Evolutionary conservation across 1,140 invertebrate species (phyloP), one percentile per base, ranked within the genome.

Genomic region (Yoshiicerus persimilis): DNA sequence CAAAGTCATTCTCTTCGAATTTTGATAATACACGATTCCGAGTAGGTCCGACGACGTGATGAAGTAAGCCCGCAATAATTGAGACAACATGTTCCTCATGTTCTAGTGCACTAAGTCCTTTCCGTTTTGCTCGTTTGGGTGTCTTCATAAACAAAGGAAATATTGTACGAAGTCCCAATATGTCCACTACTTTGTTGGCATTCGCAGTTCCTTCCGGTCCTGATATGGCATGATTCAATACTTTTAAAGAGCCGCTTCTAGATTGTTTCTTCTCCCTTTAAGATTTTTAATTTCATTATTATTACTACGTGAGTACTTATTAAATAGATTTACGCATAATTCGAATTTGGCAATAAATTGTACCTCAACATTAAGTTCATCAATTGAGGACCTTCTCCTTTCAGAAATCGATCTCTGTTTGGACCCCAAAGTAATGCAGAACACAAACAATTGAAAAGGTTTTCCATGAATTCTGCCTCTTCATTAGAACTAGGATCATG

Each of bases 131-230:
- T 91, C 96, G 96, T 87, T 96, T 97, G 5, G 98, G 98, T 0
- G 98, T 99, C 94, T 99, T 98, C 98, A 99, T 99, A 92, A 99
- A 99, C 0, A 99, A 93, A 1, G 99, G 98, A 93, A 99, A 99
- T 85, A 99, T 96, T 1, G 97, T 99, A 38, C 98, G 93, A 10
- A 99, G 94, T 0, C 99, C 99, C 2, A 99, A 94, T 91, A 99
- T 99, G 92, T 99, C 99, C 0, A 99, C 97, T 93, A 99, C 99
- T 93, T 99, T 99, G 92, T 98, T 98, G 92, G 98, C 99, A 92
- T 99, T 99, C 90, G 99, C 97, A 91, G 95, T 95, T 8, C 98
- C 98, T 92, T 99, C 97, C 2, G 95, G 94, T 5, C 98, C 98
- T 62, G 96, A 96, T 94, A 99, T 96, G 20, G 98, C 97, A 93